Base-by-base conservation (phyloP, 2,888 invertebrate species). In the Dascillus cervinus region DNA sequence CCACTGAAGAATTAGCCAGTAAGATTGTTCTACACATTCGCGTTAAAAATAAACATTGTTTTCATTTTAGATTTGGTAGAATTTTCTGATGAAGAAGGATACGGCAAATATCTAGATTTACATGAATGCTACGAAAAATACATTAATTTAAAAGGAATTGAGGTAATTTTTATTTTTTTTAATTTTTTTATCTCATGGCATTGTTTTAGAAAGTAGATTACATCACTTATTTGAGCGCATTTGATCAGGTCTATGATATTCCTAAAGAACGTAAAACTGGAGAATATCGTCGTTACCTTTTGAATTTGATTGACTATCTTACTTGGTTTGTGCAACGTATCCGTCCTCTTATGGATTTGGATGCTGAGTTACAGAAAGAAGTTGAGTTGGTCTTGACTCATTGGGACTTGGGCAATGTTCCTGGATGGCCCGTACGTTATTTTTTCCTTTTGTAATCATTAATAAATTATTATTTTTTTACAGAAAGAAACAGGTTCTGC, bases 21-120 rank as follows among this genome's bases (percentile, higher is more conserved):
- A 66, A 22, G 11, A 26, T 19, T 11, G 13, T n/a, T 32, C 9
- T 8, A 13, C 4, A 12, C 24, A 3, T 20, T 5, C 22, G 2
- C n/a, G 10, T 11, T 27, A n/a, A n/a, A n/a, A n/a, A n/a, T n/a
- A n/a, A n/a, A 6, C 19, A 3, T 11, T 26, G 8, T 22, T 27
- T 11, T 11, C 22, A 27, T 65, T 64, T 28, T 51, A 77, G 78
- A 82, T 60, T 74, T 96, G 45, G 90, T 94, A 2, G 95, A 96
- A 51, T 99, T 99, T 59, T 89, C 92, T 3, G 98, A 98, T 66
- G 98, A 99, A 66, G 98, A 99, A 67, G 97, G 97, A 1, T 98
- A 96, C 66, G 98, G 98, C 8, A 91, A 91, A 62, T 99, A 94
- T 67, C 71, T 99, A 31, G 98, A 99, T 67, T 71, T 99, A 23